phyloP scores from a whole-genome alignment of 2,113 vertebrate genomes.

The Hyperopisus bebe region DNA sequence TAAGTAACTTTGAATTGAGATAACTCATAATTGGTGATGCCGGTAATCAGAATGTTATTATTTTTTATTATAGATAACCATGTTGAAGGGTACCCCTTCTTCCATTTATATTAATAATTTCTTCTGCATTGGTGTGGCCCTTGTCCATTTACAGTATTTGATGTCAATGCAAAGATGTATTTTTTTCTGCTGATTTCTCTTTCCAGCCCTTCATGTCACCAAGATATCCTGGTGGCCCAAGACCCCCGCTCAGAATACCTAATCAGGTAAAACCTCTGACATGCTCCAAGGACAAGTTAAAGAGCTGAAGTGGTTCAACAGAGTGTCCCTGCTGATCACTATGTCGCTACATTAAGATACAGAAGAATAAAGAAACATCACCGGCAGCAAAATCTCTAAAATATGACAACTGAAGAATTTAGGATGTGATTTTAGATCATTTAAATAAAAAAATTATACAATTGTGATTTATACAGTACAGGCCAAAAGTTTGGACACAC shows the following conservation, averaged over 20 bases:
- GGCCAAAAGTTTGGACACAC: too few species aligned
- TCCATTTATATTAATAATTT: background rate
- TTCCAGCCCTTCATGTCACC: conserved; percentile 95
- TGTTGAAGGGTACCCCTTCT: background rate
- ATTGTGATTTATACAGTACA: background rate
- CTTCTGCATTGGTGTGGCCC: background rate
- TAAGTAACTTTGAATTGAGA: background rate
- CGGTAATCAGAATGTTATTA: background rate
- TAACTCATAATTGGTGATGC: background rate
- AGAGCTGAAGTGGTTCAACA: conserved; percentile 3
- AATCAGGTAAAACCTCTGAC: conserved; percentile 74
- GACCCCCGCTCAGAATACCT: conserved; percentile 91
- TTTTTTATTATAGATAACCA: background rate
- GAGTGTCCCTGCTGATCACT: background rate
- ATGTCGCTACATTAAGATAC: background rate
- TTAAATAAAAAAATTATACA: background rate
- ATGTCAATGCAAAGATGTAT: conserved; percentile 26
- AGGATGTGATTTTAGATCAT: background rate
- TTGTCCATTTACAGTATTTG: conserved; percentile 16
- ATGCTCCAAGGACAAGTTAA: background rate
- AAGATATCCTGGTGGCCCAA: conserved; percentile 93
- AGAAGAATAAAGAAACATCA: background rate
- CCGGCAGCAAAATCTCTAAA: background rate
- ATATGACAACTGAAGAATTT: background rate
- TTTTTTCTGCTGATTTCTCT: conserved; percentile 25